These are phyloP conservation scores for Eugnorisma glareosa DNA, from an alignment of 2,888 invertebrate species.

Conservation along the genomic window DNA sequence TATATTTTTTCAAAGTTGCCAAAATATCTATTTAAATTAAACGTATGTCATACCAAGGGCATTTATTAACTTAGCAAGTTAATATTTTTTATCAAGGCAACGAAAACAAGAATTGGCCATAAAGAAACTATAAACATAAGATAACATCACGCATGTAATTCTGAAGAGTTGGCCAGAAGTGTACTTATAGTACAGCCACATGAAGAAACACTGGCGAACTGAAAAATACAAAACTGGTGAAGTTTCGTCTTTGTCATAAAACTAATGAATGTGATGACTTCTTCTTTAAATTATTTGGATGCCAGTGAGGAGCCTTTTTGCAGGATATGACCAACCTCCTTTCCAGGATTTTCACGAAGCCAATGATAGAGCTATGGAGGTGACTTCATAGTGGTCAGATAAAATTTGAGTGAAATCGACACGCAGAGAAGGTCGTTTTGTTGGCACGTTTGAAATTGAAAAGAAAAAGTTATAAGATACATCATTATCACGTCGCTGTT, in stretches of 20 bases:
- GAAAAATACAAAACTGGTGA: no score
- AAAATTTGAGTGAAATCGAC: neutral
- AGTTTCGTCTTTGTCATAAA: neutral
- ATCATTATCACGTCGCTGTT: neutral
- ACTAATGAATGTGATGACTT: neutral
- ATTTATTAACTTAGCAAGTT: neutral
- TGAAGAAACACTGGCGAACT: no score
- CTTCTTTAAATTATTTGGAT: neutral
- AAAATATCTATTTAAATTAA: neutral
- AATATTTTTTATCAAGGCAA: neutral
- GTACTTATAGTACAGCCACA: neutral
- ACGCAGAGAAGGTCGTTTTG: neutral
- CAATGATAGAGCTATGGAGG: neutral
- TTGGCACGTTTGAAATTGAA: neutral
- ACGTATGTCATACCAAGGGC: neutral
- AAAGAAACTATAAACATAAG: no score
- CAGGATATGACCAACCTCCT: no score
- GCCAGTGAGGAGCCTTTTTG: neutral
- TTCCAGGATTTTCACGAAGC: neutral
- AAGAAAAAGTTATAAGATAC: neutral
- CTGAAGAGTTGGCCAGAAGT: neutral
- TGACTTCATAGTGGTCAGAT: neutral
- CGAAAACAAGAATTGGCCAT: no score
- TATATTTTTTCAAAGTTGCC: neutral
- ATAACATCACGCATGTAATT: no score